Conservation (phyloP, 2,888 invertebrate genomes). For the Dicycla oo region DNA sequence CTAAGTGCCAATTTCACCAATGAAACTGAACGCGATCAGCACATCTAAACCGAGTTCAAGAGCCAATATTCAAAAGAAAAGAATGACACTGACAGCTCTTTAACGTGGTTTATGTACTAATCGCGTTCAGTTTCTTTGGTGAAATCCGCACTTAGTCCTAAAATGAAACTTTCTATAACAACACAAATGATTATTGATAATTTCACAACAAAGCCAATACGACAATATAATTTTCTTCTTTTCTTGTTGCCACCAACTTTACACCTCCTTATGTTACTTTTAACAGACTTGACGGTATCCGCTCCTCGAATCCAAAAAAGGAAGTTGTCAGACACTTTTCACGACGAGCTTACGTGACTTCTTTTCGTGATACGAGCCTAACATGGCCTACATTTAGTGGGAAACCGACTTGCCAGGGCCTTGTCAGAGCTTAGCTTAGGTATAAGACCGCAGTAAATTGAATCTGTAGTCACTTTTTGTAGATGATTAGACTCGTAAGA, state of each 20-base stretch:
- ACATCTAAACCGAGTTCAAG: no score
- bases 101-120: no score
- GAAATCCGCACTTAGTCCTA: no score
- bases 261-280: constrained; percentile 48
- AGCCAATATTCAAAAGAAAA: no score
- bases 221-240: not conserved
- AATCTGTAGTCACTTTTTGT: constrained; percentile 53
- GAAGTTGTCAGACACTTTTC: constrained; percentile 60
- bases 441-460: constrained; percentile 56
- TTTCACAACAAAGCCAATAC: not conserved
- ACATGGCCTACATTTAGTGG: constrained; percentile 64
- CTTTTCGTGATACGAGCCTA: constrained; percentile 50
- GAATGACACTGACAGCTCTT: no score
- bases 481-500: constrained; percentile 34
- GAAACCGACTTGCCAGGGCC: constrained; percentile 59
- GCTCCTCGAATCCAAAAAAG: constrained; percentile 37
- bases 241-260: constrained; percentile 20
- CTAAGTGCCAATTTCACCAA: no score
- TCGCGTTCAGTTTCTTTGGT: no score
- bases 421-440: constrained; percentile 54
- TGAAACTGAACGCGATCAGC: no score
- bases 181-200: not conserved
- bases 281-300: constrained; percentile 42
- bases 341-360: constrained; percentile 64
- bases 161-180: not conserved